Percentiles rank a stretch among this genome's conserved stretches.
Evolutionary conservation across 2,888 invertebrate species (phyloP).

Genomic region (Neocrepidodera transversa): DNA sequence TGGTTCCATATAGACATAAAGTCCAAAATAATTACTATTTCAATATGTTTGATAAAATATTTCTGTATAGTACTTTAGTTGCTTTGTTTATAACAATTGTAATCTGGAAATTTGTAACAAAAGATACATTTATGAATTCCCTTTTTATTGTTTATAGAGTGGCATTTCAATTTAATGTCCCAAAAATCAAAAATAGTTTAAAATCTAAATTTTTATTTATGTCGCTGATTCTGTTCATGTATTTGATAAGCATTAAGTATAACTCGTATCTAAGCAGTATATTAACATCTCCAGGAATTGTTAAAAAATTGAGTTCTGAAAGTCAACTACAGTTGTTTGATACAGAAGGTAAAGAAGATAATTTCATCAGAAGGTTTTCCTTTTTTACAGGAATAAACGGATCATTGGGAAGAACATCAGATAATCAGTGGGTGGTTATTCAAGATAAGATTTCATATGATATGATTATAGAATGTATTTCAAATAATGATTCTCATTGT

Average conservation of each 20-base stretch:
- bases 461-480: neutral
- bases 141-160: constrained; percentile 5
- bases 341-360: neutral
- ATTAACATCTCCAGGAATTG: constrained; percentile 4
- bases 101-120: neutral
- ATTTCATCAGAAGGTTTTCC: neutral
- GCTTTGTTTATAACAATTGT: neutral
- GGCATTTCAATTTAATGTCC: constrained; percentile 6
- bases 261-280: constrained; percentile 10
- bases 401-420: constrained; percentile 13
- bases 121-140: neutral
- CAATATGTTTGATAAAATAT: neutral
- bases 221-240: neutral
- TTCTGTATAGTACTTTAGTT: neutral
- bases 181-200: neutral
- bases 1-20: neutral
- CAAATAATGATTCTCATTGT: neutral
- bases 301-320: neutral
- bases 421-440: constrained; percentile 10
- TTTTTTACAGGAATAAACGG: constrained; percentile 15
- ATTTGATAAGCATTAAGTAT: constrained; percentile 10
- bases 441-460: neutral
- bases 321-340: neutral
- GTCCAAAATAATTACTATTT: neutral
- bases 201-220: neutral